Conservation (phyloP, 1,140 invertebrate species). For the Hylaeus volcanicus region DNA sequence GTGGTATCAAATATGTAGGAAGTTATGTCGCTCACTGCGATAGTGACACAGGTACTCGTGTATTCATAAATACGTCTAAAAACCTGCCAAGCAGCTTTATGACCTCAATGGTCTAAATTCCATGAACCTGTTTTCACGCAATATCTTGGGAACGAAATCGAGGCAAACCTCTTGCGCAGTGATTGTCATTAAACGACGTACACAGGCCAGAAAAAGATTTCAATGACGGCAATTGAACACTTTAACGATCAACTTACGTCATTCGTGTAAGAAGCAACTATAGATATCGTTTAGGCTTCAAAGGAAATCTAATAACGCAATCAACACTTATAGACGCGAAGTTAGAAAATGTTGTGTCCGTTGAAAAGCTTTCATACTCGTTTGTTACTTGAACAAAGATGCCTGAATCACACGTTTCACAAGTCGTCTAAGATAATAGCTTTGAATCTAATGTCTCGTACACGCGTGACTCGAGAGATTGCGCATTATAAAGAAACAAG, state of each 20-base stretch:
- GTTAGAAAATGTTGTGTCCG: no score
- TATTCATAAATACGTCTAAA: background rate
- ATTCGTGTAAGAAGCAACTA: background rate
- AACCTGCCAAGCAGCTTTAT: background rate
- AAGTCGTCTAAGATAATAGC: no score
- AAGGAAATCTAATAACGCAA: no score
- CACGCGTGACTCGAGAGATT: no score
- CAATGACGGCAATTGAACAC: background rate
- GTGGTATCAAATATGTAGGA: background rate
- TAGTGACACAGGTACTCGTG: no score
- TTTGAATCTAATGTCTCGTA: no score
- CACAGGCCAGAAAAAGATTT: background rate
- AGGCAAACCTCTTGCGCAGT: background rate
- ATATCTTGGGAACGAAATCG: constrained; percentile 22
- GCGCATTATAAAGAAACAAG: background rate
- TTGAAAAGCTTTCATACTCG: background rate
- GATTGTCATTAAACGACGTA: background rate
- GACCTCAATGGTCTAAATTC: constrained; percentile 17
- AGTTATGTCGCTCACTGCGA: background rate
- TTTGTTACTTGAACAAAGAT: background rate
- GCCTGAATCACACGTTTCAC: no score
- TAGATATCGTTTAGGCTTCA: no score
- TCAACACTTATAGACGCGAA: no score
- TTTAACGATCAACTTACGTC: background rate
- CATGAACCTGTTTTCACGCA: constrained; percentile 13